Conservation (phyloP, 2,113 vertebrate genomes). For the Catagonus wagneri region DNA sequence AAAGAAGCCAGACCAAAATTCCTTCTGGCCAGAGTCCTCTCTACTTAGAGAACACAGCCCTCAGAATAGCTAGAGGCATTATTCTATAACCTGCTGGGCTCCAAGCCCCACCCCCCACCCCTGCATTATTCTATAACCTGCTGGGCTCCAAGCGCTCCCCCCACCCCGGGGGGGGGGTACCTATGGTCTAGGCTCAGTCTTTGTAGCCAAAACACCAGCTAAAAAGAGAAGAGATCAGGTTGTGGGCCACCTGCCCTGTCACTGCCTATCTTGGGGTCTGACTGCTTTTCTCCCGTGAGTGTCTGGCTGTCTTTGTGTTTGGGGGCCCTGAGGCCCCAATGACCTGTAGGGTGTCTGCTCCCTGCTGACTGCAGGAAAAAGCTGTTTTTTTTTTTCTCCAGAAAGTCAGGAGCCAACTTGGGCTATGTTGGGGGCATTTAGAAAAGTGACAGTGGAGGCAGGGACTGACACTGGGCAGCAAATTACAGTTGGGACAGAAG, state of each 20-base stretch:
- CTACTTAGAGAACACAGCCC: fast-evolving
- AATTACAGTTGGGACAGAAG: background rate
- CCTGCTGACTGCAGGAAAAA: background rate
- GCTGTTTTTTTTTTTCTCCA: background rate
- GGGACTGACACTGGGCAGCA: no score
- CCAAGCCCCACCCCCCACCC: no score
- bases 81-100: background rate
- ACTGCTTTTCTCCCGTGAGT: no score
- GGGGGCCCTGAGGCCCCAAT: background rate
- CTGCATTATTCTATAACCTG: no score
- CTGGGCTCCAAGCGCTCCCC: background rate
- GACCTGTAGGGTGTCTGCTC: background rate
- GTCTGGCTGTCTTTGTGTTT: background rate
- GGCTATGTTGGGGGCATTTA: background rate
- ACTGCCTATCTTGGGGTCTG: background rate
- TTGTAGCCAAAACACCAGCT: background rate
- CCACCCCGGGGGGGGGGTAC: no score
- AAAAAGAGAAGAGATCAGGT: background rate
- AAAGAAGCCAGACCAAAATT: background rate
- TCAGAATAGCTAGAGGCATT: fast-evolving
- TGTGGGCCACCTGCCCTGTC: background rate
- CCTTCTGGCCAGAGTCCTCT: background rate
- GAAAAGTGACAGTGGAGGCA: background rate
- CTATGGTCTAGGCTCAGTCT: background rate
- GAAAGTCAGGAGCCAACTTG: background rate